A percentile compares a stretch with the other conserved stretches of the same genome.
Evolutionary conservation across 2,888 invertebrate genomes (phyloP).

Genomic region (Pasiphila rectangulata): DNA sequence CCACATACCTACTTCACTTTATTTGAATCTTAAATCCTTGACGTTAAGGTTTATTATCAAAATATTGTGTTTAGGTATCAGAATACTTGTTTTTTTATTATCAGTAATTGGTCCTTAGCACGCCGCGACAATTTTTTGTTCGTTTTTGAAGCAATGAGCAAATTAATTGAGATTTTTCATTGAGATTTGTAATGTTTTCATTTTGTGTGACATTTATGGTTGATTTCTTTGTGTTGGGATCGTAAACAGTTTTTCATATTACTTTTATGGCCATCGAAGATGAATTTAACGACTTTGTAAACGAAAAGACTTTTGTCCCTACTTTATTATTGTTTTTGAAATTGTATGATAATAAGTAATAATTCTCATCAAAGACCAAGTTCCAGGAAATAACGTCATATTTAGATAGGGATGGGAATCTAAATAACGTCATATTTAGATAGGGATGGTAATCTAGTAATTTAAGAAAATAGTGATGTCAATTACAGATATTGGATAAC

Average conservation of each 20-base stretch:
- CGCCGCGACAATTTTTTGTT: slow-evolving; percentile 32
- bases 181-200: slow-evolving; percentile 18
- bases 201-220: slow-evolving; percentile 4
- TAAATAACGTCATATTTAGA: too few species aligned
- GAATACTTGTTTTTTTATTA: slow-evolving; percentile 24
- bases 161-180: slow-evolving; percentile 32
- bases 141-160: slow-evolving; percentile 24
- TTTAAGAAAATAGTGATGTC: too few species aligned
- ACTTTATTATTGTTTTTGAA: too few species aligned
- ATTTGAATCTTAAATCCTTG: background rate
- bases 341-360: too few species aligned
- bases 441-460: too few species aligned
- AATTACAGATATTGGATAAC: too few species aligned
- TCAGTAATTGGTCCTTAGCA: slow-evolving; percentile 42
- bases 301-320: too few species aligned
- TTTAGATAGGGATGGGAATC: too few species aligned
- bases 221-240: background rate
- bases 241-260: background rate
- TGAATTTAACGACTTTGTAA: too few species aligned
- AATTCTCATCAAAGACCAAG: too few species aligned
- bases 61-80: background rate
- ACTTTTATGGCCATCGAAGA: too few species aligned
- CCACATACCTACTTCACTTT: slow-evolving; percentile 1
- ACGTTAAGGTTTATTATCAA: slow-evolving; percentile 10
- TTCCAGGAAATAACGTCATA: too few species aligned